Evolutionary conservation across 2,888 invertebrate species (phyloP).

Genomic region (Xylocampa areola): DNA sequence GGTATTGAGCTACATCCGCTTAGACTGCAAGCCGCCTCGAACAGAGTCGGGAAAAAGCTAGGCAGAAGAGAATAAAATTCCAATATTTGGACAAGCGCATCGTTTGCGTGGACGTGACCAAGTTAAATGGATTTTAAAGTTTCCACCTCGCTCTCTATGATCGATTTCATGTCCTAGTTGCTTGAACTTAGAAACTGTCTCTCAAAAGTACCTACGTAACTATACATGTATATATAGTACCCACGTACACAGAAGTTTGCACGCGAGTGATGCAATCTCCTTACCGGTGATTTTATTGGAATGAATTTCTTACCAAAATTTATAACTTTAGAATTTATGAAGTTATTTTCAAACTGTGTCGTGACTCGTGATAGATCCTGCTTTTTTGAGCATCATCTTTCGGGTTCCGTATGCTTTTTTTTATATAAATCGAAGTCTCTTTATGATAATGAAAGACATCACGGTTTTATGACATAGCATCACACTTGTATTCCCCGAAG

Average conservation of each 20-base stretch:
- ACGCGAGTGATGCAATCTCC: slow-evolving; percentile 32
- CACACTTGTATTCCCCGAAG: too few species aligned
- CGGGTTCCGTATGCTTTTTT: too few species aligned
- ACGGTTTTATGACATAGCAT: too few species aligned
- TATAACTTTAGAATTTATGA: background rate
- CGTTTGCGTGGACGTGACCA: slow-evolving; percentile 42
- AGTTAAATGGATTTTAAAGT: slow-evolving; percentile 58
- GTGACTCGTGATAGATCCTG: background rate
- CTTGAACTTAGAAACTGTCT: slow-evolving; percentile 42
- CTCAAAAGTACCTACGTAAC: slow-evolving; percentile 9
- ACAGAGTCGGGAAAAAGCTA: too few species aligned
- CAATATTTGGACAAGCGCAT: too few species aligned
- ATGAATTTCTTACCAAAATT: background rate
- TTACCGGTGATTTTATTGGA: slow-evolving; percentile 12
- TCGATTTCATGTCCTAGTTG: slow-evolving; percentile 45
- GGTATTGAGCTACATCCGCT: too few species aligned
- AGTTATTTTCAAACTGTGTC: background rate
- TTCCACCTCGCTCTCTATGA: slow-evolving; percentile 34
- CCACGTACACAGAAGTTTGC: slow-evolving; percentile 20
- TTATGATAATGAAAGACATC: too few species aligned
- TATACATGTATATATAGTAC: background rate
- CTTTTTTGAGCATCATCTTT: too few species aligned
- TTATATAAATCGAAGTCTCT: too few species aligned
- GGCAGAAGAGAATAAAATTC: too few species aligned
- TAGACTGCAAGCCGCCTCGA: too few species aligned